phyloP scores from a whole-genome alignment of 2,888 invertebrate genomes.

The Cantharis lateralis region DNA sequence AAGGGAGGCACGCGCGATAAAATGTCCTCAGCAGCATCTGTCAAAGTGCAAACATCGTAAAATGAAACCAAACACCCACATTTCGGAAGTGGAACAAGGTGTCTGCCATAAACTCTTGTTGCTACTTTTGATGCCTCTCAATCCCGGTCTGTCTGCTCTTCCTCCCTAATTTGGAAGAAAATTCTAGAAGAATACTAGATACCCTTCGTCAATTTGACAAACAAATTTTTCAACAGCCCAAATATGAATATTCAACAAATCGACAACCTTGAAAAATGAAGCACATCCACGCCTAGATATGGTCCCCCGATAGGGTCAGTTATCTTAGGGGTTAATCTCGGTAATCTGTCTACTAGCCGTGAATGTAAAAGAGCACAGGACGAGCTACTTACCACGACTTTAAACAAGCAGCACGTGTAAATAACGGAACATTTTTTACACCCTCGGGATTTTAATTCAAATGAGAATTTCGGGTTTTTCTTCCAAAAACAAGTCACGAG shows the following conservation, averaged over 20 bases:
- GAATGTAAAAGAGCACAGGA: constrained; percentile 17
- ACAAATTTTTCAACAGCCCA: neutral
- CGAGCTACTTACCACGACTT: constrained; percentile 12
- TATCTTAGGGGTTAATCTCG: constrained; percentile 22
- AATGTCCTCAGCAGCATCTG: constrained; percentile 44
- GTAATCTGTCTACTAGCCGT: constrained; percentile 21
- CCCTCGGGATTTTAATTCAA: neutral
- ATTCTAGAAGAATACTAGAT: neutral
- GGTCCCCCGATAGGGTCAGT: constrained; percentile 3
- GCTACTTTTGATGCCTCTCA: constrained; percentile 15
- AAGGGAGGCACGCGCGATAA: constrained; percentile 27
- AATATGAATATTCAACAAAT: neutral
- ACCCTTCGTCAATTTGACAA: neutral
- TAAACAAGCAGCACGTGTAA: constrained; percentile 21
- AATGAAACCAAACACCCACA: constrained; percentile 49
- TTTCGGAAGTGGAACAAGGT: constrained; percentile 53
- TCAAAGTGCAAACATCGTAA: constrained; percentile 53
- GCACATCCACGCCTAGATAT: constrained; percentile 12
- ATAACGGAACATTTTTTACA: constrained; percentile 13
- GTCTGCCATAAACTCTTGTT: constrained; percentile 49
- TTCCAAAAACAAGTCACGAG: neutral
- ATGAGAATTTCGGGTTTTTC: neutral
- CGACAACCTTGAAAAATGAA: neutral
- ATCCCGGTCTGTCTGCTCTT: constrained; percentile 23
- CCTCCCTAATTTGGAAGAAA: neutral